Conservation (phyloP, 2,797 vertebrate species). For the Oreochromis grahami region DNA sequence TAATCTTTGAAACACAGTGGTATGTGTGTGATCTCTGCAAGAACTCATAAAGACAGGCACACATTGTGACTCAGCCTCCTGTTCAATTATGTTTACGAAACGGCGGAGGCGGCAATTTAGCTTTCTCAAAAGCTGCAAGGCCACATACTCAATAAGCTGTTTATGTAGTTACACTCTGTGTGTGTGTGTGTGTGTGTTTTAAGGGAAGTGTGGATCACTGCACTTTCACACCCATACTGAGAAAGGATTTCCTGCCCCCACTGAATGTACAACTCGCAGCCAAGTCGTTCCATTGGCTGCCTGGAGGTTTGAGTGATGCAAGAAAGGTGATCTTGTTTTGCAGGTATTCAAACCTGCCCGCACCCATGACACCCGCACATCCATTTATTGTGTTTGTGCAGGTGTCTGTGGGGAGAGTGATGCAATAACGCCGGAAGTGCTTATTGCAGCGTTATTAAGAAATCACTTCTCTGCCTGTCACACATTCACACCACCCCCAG, state of each 20-base stretch:
- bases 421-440: conserved; percentile 48
- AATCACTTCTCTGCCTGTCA: conserved; percentile 25
- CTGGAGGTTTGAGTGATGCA: conserved; percentile 45
- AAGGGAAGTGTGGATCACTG: conserved; percentile 51
- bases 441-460: conserved; percentile 42
- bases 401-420: conserved; percentile 35
- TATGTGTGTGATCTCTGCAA: conserved; percentile 22
- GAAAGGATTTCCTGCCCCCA: conserved; percentile 26
- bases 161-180: conserved; percentile 33
- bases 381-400: conserved; percentile 31
- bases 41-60: conserved; percentile 39
- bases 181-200: background rate
- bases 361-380: conserved; percentile 33
- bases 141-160: conserved; percentile 36
- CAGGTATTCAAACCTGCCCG: conserved; percentile 63
- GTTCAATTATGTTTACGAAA: conserved; percentile 52
- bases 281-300: conserved; percentile 41
- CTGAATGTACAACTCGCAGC: background rate
- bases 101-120: conserved; percentile 25
- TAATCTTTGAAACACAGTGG: conserved; percentile 37
- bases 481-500: conserved; percentile 15
- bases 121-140: conserved; percentile 48
- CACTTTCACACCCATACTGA: conserved; percentile 41
- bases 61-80: conserved; percentile 50
- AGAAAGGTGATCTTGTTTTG: conserved; percentile 58